Evolutionary conservation across 2,888 invertebrate genomes (phyloP), one percentile per base, ranked within the genome.

Genomic region (Nysson spinosus): DNA sequence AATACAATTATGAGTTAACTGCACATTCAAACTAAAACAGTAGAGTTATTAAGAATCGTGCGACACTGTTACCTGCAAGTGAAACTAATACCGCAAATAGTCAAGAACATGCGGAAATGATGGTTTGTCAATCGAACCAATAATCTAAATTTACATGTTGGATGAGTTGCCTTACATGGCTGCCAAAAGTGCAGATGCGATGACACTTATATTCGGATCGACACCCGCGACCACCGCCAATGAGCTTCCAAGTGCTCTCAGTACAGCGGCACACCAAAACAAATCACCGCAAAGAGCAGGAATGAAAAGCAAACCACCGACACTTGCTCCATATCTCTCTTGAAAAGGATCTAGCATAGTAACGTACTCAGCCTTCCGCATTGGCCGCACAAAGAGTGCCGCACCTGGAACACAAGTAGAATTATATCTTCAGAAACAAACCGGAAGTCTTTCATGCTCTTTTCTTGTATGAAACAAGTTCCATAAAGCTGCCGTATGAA

Each of bases 331-430:
- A 80, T 92, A 93, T 79, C 90, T 90, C 74, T 90, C 90, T 86
- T 93, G 92, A 82, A 93, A 91, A 0, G 93, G 93, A 82, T 93
- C 93, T 77, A 93, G 86, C 92, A 93, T 92, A 3, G 93, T 93
- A 46, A 93, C 91, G 83, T 93, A 92, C 37, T 91, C 91, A 72
- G 92, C 90, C 64, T 90, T 89, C 52, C 93, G 87, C 93, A 93
- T 93, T 74, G 91, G 91, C 76, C 90, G 90, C 11, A 92, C 92
- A 84, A 93, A 93, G 75, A 93, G 89, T 50, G 91, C 79, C 2
- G 92, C 93, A 62, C 92, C 93, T 91, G 77, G 11, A 16, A 47
- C 12, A 9, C n/a, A 2, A 19, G 7, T 7, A 9, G 6, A 14
- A 6, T 35, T 3, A 6, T 16, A 9, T 24, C 9, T 9, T 9